phyloP scores from a whole-genome alignment of 2,113 vertebrate species.

The Lichenostomus cassidix region DNA sequence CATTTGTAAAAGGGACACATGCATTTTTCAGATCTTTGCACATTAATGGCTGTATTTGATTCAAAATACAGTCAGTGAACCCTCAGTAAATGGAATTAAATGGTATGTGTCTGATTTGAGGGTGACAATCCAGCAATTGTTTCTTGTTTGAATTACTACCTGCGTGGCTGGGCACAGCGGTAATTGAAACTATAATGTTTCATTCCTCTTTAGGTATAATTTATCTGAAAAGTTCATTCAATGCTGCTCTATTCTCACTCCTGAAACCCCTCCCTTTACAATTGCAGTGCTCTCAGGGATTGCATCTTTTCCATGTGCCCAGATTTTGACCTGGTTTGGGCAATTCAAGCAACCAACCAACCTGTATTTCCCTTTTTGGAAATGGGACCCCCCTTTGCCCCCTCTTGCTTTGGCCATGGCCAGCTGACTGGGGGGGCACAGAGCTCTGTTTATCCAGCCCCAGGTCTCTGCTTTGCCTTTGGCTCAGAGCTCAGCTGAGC shows the following conservation, averaged over 20 bases:
- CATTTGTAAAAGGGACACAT: slow-evolving; percentile 61
- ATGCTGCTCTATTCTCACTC: background rate
- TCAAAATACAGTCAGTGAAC: slow-evolving; percentile 70
- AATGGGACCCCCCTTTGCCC: background rate
- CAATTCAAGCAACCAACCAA: background rate
- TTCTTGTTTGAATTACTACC: slow-evolving; percentile 71
- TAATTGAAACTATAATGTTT: slow-evolving; percentile 70
- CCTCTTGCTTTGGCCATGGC: background rate
- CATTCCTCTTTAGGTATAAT: slow-evolving; percentile 62
- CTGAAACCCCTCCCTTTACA: background rate
- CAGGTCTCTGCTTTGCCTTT: background rate
- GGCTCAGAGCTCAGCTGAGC: background rate
- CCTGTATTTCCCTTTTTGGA: background rate
- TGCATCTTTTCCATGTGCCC: background rate
- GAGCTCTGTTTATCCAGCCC: background rate
- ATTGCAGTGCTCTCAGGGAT: background rate
- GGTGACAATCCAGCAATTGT: slow-evolving; percentile 66
- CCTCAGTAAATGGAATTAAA: slow-evolving; percentile 71
- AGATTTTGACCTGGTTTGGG: background rate
- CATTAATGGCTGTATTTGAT: slow-evolving; percentile 66
- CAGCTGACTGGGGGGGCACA: too few species aligned
- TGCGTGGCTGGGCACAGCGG: slow-evolving; percentile 66
- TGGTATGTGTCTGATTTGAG: slow-evolving; percentile 69
- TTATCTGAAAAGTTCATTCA: slow-evolving; percentile 59
- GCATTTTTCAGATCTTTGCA: slow-evolving; percentile 68